Evolutionary conservation across 2,113 vertebrate species (phyloP), one percentile per base, ranked within the genome.

Genomic region (Sapajus apella): DNA sequence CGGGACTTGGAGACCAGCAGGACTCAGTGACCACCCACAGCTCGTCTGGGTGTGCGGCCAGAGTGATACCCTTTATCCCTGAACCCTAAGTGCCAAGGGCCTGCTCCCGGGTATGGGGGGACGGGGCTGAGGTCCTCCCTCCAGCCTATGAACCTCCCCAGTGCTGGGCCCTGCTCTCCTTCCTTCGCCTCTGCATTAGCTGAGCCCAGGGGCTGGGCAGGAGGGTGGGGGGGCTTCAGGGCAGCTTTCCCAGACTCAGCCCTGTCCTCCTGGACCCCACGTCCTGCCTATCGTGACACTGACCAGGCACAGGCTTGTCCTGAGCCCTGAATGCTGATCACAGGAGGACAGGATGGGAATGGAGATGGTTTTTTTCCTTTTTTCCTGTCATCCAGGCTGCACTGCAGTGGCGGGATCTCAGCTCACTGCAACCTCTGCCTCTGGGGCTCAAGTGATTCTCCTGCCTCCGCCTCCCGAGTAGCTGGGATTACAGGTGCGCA

Each of bases 291-390:
- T 27, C 13, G 6, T 40, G 43, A 17, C 56, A 9, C 0, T 10
- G 61, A 80, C 6, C 40, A 21, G 45, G 58, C 58, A 25, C 12
- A 50, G 37, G 76, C 8, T 73, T 17, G 40, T 81, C 64, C 32
- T 58, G 21, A 70, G 45, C 72, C 52, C 32, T 80, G 30, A 70
- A 45, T 23, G 64, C 50, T 64, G n/a, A 64, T 27, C 68, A 43
- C 2, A 10, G 81, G 12, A 20, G 9, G n/a, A 32, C 5, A 5
- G 14, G 1, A 10, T 35, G n/a, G 7, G n/a, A 8, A 37, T 18
- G 52, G 55, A 52, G 64, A 27, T 64, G 61, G 50, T 14, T 52
- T 52, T 52, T 52, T 50, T 4, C 13, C 47, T 11, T 47, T 47
- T 47, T 50, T 12, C 25, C 61, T 64, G 61, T 64, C 11, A 27